A percentile compares a stretch with the other conserved stretches of the same genome.
These are phyloP conservation scores for Dryococelus australis DNA, from an alignment of 2,888 invertebrate species.

Conservation along the genomic window DNA sequence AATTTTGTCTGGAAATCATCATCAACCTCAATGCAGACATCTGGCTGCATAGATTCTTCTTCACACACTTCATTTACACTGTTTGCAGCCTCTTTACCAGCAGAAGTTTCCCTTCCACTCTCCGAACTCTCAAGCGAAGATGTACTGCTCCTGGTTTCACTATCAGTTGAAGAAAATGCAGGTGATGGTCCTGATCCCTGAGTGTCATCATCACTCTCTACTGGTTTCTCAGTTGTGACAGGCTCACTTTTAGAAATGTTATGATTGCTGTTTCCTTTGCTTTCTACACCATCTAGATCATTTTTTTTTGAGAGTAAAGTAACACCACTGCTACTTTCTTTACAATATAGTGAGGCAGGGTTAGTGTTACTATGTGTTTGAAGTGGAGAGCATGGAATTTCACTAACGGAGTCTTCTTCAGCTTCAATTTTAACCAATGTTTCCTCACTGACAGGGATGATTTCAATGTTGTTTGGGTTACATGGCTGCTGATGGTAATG, in stretches of 20 bases:
- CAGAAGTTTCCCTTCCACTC: neutral
- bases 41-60: constrained; percentile 1
- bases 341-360: neutral
- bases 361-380: neutral
- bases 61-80: neutral
- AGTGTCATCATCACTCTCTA: neutral
- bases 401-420: neutral
- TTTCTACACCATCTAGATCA: neutral
- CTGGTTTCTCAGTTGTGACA: neutral
- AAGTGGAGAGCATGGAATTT: neutral
- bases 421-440: constrained; percentile 2
- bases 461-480: constrained; percentile 26
- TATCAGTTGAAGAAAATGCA: neutral
- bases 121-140: neutral
- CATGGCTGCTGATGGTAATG: neutral
- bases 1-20: neutral
- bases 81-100: neutral
- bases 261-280: neutral
- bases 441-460: neutral
- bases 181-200: neutral
- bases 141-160: neutral
- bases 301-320: neutral
- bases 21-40: neutral
- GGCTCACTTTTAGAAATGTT: neutral
- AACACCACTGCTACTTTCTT: neutral